Evolutionary conservation across 2,888 invertebrate species (phyloP).

Genomic region (Malachius bipustulatus): DNA sequence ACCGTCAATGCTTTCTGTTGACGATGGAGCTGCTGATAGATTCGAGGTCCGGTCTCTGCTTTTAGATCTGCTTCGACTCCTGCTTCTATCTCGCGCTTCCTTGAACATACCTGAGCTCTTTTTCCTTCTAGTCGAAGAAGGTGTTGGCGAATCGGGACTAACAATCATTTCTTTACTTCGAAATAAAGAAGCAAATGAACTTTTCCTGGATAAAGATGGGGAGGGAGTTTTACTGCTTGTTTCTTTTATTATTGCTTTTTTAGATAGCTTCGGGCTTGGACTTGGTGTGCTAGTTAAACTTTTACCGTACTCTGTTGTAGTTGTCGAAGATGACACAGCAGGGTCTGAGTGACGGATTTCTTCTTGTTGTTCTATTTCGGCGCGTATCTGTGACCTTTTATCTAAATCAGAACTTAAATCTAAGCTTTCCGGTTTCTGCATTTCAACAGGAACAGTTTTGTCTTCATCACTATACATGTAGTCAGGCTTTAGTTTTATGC

Average conservation of each 20-base stretch:
- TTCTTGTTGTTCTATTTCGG: slow-evolving; percentile 27
- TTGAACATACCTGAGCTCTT: slow-evolving; percentile 31
- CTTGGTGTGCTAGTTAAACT: slow-evolving; percentile 29
- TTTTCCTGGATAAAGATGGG: slow-evolving; percentile 62
- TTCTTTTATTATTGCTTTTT: slow-evolving; percentile 27
- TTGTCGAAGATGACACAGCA: slow-evolving; percentile 11
- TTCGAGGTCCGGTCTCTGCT: slow-evolving; percentile 45
- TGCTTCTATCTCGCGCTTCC: slow-evolving; percentile 32
- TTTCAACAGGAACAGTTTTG: slow-evolving; percentile 31
- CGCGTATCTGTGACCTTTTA: slow-evolving; percentile 35
- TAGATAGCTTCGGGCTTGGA: slow-evolving; percentile 39
- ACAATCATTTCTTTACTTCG: slow-evolving; percentile 56
- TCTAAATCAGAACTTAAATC: slow-evolving; percentile 38
- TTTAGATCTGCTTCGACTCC: slow-evolving; percentile 43
- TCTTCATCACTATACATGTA: slow-evolving; percentile 50
- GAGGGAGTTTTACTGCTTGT: slow-evolving; percentile 46
- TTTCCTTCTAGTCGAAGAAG: slow-evolving; percentile 27
- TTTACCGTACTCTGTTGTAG: slow-evolving; percentile 17
- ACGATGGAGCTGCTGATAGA: slow-evolving; percentile 43
- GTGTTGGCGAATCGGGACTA: slow-evolving; percentile 50
- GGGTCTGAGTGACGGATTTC: slow-evolving; percentile 17
- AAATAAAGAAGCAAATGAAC: slow-evolving; percentile 71
- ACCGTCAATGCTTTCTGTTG: slow-evolving; percentile 35
- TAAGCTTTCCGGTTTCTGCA: slow-evolving; percentile 48
- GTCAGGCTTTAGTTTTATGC: slow-evolving; percentile 64